phyloP scores from a whole-genome alignment of 2,113 vertebrate species.

The Mus spicilegus region DNA sequence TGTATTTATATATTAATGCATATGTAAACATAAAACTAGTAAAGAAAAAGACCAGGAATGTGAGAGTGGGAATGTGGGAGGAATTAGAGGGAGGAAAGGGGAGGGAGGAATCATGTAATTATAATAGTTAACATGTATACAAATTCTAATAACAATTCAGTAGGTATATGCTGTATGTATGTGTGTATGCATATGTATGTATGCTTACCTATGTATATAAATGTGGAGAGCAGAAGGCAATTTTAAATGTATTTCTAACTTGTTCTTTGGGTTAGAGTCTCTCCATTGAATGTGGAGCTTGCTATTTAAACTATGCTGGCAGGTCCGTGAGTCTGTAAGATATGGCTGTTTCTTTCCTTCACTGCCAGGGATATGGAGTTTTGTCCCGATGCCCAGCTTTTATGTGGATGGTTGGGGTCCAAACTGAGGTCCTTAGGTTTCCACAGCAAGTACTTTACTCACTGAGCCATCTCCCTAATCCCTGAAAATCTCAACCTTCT shows the following conservation, averaged over 20 bases:
- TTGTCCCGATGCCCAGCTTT: background rate
- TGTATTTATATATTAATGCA: background rate
- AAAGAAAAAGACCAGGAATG: background rate
- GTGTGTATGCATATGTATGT: background rate
- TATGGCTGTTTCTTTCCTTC: background rate
- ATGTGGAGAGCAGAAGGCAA: background rate
- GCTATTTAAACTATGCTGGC: background rate
- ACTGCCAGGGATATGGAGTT: background rate
- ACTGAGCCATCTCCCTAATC: too few species aligned
- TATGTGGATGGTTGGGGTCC: background rate
- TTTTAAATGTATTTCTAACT: background rate
- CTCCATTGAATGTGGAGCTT: background rate
- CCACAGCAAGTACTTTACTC: background rate
- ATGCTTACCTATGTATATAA: background rate
- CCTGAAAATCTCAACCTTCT: background rate
- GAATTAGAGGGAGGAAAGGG: background rate
- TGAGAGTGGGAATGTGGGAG: background rate
- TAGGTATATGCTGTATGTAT: background rate
- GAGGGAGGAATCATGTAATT: background rate
- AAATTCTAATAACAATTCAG: background rate
- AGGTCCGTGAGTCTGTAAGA: background rate
- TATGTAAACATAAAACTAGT: background rate
- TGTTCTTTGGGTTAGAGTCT: background rate
- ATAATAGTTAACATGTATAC: background rate
- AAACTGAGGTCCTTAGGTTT: background rate